Conservation (phyloP, 2,113 vertebrate genomes). For the Phylloscopus trochiloides region DNA sequence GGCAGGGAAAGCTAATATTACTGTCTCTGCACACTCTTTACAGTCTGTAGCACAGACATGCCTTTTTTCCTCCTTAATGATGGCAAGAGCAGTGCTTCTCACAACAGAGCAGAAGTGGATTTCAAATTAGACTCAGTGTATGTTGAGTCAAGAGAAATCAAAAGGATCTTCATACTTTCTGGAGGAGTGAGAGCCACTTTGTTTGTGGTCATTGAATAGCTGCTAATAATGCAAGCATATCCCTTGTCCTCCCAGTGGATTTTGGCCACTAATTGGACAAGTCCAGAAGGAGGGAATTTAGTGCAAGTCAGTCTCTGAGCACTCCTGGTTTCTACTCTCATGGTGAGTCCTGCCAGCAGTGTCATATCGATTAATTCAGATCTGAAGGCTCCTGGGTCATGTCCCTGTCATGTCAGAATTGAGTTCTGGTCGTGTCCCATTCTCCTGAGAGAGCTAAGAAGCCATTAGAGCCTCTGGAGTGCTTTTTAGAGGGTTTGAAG, state of each 20-base stretch:
- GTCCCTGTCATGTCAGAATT: background rate
- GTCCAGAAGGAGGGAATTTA: background rate
- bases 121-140: background rate
- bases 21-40: background rate
- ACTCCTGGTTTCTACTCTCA: background rate
- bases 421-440: background rate
- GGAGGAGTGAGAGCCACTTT: background rate
- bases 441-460: background rate
- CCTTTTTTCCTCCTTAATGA: background rate
- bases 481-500: background rate
- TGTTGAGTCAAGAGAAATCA: background rate
- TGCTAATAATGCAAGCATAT: background rate
- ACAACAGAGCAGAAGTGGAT: background rate
- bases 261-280: slow-evolving; percentile 37
- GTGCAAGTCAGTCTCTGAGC: background rate
- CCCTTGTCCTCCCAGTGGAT: background rate
- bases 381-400: slow-evolving; percentile 2
- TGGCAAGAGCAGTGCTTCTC: background rate
- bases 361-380: background rate
- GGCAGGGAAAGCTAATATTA: background rate
- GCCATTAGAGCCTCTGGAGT: background rate
- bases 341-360: background rate
- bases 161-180: background rate
- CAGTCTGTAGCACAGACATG: background rate
- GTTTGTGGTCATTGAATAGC: background rate